Evolutionary conservation across 2,888 invertebrate species (phyloP), one percentile per base, ranked within the genome.

Genomic region (Lycocerus yunnanus): DNA sequence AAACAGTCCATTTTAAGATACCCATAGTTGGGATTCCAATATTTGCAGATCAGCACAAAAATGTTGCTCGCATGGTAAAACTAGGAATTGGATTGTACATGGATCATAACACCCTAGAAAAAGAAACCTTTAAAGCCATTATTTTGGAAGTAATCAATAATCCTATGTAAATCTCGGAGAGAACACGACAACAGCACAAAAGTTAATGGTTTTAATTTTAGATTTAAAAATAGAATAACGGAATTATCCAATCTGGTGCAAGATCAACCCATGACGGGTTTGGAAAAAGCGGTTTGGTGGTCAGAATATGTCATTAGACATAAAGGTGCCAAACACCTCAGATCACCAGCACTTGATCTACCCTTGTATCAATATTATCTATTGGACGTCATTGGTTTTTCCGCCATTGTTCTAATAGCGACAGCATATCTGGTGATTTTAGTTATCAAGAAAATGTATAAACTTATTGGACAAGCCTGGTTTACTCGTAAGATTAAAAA

Each of bases 11-110:
- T 58, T 77, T 75, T 27, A 70, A 78, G 67, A 80, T 82, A 9
- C 84, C 84, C 1, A 76, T 84, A 63, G 67, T 84, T n/a, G 74
- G 78, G 5, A 79, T 84, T 43, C 84, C 83, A 58, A 80, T 84
- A 66, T 80, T 81, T 68, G 82, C 66, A n/a, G 84, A 84, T 73
- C 84, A 84, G 68, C 76, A 68, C 24, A 72, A 68, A 20, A 84
- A 84, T 76, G 78, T 27, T 27, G 13, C 13, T 13, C 27, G 13
- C 4, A 13, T 15, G 16, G 61, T 9, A 18, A 18, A 61, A 18
- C 6, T 13, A 15, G 16, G 16, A 16, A 18, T 61, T 6, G 82
- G 82, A 4, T 82, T 87, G 18, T 87, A 87, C 2, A 14, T 87
- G 0, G 83, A 85, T 13, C 78, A 85, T 15, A 80, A 84, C n/a